Percentiles rank a stretch among this genome's conserved stretches.
Evolutionary conservation across 1,140 invertebrate genomes (phyloP).

Genomic region (Drosophila ananassae): DNA sequence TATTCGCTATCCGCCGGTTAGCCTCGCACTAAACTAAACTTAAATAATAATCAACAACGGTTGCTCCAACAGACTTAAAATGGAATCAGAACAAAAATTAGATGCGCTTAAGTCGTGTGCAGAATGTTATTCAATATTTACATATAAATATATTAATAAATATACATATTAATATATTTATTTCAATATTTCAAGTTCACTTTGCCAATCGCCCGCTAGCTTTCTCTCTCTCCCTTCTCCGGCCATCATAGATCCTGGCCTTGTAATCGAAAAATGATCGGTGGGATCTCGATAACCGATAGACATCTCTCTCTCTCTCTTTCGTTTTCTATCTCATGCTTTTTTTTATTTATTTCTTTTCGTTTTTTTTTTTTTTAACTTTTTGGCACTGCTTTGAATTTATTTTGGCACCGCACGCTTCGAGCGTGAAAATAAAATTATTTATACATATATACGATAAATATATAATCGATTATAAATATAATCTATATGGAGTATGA

Average conservation of each 20-base stretch:
- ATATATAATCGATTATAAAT: conserved; percentile 12
- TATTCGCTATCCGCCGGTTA: conserved; percentile 34
- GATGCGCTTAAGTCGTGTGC: conserved; percentile 50
- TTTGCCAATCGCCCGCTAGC: conserved; percentile 35
- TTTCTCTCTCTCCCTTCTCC: neutral
- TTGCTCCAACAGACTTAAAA: conserved; percentile 77
- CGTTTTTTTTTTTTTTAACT: conserved; percentile 41
- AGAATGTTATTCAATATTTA: conserved; percentile 54
- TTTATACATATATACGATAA: conserved; percentile 40
- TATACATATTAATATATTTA: too few species aligned
- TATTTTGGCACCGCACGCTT: conserved; percentile 78
- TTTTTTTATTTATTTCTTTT: conserved; percentile 9
- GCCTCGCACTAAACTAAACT: conserved; percentile 84
- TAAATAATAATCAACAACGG: conserved; percentile 84
- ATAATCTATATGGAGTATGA: conserved; percentile 43
- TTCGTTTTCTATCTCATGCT: neutral
- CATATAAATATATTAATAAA: conserved; percentile 30
- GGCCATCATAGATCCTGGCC: neutral
- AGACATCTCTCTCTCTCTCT: neutral
- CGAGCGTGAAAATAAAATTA: conserved; percentile 66
- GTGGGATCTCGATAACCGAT: conserved; percentile 46
- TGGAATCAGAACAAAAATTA: conserved; percentile 66
- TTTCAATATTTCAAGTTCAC: conserved; percentile 8
- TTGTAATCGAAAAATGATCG: conserved; percentile 49
- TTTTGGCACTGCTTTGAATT: conserved; percentile 78